A percentile compares a stretch with the other conserved stretches of the same genome.
Conservation (phyloP, 2,797 vertebrate genomes). For the Parotocinclus haroldoi region DNA sequence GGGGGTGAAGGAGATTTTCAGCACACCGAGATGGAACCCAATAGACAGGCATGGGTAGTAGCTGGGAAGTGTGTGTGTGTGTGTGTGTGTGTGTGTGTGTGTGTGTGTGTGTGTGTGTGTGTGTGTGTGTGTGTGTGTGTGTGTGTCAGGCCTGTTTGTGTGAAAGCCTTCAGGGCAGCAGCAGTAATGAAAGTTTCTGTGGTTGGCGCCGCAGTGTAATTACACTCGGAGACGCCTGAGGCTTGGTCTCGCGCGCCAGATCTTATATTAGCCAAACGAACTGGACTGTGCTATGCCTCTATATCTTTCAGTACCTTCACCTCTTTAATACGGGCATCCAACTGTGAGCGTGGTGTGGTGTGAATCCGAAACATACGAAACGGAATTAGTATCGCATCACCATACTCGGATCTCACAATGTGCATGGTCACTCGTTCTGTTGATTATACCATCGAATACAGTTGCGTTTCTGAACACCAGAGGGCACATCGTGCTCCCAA, state of each 20-base stretch:
- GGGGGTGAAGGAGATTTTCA: constrained; percentile 23
- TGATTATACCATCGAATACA: no score
- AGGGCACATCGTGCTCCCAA: no score
- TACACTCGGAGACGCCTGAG: constrained; percentile 72
- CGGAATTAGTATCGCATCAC: no score
- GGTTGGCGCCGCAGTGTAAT: constrained; percentile 72
- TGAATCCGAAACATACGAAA: no score
- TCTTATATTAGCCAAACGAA: constrained; percentile 65
- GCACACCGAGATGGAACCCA: constrained; percentile 30
- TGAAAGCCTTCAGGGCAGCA: constrained; percentile 48
- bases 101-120: constrained; percentile 11
- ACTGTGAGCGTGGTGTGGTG: no score
- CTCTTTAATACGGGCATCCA: not conserved
- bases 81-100: constrained; percentile 17
- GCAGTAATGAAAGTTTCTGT: constrained; percentile 69
- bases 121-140: constrained; percentile 14
- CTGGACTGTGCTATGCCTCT: constrained; percentile 55
- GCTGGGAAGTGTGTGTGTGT: constrained; percentile 20
- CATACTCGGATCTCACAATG: no score
- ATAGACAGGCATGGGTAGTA: constrained; percentile 52
- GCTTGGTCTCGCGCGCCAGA: constrained; percentile 63
- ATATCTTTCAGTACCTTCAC: constrained; percentile 53
- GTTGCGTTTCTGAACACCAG: no score
- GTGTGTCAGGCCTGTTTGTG: constrained; percentile 28
- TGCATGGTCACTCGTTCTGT: no score